Base-by-base conservation (phyloP, 1,140 invertebrate species). In the Lepidotrigona ventralis region DNA sequence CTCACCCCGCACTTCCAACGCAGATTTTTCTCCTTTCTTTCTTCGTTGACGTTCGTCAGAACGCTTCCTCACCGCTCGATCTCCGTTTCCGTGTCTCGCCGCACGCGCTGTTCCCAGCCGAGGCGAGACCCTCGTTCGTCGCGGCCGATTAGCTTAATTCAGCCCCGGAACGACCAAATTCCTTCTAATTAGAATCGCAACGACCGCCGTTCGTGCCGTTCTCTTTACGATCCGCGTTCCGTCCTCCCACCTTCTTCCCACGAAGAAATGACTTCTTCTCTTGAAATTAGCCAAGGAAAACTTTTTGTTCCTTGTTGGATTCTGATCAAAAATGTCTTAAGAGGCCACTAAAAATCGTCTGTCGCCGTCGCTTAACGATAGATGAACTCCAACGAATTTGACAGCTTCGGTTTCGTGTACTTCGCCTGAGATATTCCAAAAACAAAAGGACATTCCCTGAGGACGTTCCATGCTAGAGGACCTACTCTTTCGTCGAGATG, bases 181-280 rank as follows among this genome's bases (percentile, higher is more conserved):
- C 81, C 87, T 90, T 91, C 91, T 93, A 93, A 93, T 93, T 93
- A 92, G 89, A 91, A 90, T 88, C 74, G 85, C 89, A 90, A 92
- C 85, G 88, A 85, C 71, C 58, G 33, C 66, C 72, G 72, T 60
- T 33, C 64, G 73, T 58, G 64, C 46, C 23, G 17, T 14, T 83
- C 82, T 83, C 70, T 83, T 84, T 80, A 87, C 81, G 85, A 86
- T 64, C 79, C 53, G 71, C 66, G 71, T 26, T 39, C 14, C 11
- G 15, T 39, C 23, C 51, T 33, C 11, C 46, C 11, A 39, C 29
- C 29, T n/a, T 64, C 73, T 53, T 54, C 51, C 6, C 15, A 11
- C 29, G 11, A 21, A 23, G 1, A 19, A 21, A 46, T n/a, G 21
- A 9, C 17, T 17, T 23, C 39, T 51, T 29, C 39, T 29, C 26